Evolutionary conservation across 1,140 invertebrate genomes (phyloP).

Genomic region (Zaprionus tsacasi): DNA sequence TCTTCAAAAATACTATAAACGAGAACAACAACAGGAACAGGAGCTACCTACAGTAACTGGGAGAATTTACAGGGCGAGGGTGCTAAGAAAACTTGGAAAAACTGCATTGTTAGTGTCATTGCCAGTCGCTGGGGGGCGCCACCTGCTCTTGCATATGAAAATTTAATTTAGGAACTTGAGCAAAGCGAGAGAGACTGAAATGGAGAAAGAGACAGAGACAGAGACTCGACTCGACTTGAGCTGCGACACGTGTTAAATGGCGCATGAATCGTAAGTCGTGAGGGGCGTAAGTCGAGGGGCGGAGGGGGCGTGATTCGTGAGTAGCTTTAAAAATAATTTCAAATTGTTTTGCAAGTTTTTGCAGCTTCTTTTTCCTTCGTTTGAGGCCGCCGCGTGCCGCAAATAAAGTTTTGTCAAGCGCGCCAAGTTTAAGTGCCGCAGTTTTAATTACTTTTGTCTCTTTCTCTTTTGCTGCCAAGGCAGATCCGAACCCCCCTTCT

Average conservation of each 20-base stretch:
- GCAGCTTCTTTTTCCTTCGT: neutral
- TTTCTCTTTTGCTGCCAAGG: slow-evolving; percentile 45
- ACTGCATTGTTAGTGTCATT: slow-evolving; percentile 70
- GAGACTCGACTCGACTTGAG: neutral
- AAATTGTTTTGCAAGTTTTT: neutral
- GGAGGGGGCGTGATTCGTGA: neutral
- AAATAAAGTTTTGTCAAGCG: slow-evolving; percentile 73
- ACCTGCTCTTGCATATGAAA: slow-evolving; percentile 72
- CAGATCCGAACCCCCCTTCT: neutral
- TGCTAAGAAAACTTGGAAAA: slow-evolving; percentile 62
- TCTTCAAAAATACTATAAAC: slow-evolving; percentile 49
- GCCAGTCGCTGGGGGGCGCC: slow-evolving; percentile 55
- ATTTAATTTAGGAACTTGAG: slow-evolving; percentile 74
- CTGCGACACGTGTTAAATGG: slow-evolving; percentile 60
- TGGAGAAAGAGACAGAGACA: too few relatives aligned
- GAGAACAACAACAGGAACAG: slow-evolving; percentile 19
- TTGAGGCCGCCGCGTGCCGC: slow-evolving; percentile 36
- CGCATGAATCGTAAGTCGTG: slow-evolving; percentile 20
- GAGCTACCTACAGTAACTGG: slow-evolving; percentile 21
- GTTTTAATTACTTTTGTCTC: slow-evolving; percentile 82
- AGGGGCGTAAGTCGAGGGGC: neutral
- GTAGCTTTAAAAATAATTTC: slow-evolving; percentile 56
- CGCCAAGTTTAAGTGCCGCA: slow-evolving; percentile 77
- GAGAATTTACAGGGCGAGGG: slow-evolving; percentile 8
- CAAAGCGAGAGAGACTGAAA: too few relatives aligned